phyloP scores from a whole-genome alignment of 1,140 invertebrate genomes.

The Ceratoteleas bidentatus region DNA sequence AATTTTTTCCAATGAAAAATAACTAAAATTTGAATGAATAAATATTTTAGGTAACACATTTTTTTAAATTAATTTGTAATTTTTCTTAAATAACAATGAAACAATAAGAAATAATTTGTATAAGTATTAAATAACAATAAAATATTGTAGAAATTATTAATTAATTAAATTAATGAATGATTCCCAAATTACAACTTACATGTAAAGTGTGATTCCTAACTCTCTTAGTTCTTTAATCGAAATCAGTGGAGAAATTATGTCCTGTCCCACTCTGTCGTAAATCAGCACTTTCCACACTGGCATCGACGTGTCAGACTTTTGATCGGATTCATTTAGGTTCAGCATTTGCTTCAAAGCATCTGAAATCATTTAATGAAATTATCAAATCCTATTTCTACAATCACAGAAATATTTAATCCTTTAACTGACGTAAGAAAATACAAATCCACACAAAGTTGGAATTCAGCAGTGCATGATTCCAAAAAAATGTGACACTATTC shows the following conservation, averaged over 20 bases:
- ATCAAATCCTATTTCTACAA: too few relatives aligned
- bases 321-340: conserved; percentile 92
- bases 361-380: too few relatives aligned
- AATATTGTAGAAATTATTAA: too few relatives aligned
- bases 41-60: neutral
- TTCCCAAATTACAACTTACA: conserved; percentile 87
- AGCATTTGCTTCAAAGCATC: conserved; percentile 96
- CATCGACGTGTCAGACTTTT: conserved; percentile 88
- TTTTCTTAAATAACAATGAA: neutral
- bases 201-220: conserved; percentile 97
- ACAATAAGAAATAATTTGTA: neutral
- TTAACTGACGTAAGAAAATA: too few relatives aligned
- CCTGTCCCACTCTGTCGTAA: conserved; percentile 97
- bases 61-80: neutral
- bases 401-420: too few relatives aligned
- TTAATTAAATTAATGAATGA: too few relatives aligned
- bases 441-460: too few relatives aligned
- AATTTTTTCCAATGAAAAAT: neutral
- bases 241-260: conserved; percentile 98
- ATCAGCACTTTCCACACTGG: conserved; percentile 98
- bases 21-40: too few relatives aligned
- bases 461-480: too few relatives aligned
- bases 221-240: conserved; percentile 98
- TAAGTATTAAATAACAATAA: too few relatives aligned
- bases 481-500: too few relatives aligned